Evolutionary conservation across 1,140 invertebrate species (phyloP), one percentile per base, ranked within the genome.

Genomic region (Pseudoatta argentina): DNA sequence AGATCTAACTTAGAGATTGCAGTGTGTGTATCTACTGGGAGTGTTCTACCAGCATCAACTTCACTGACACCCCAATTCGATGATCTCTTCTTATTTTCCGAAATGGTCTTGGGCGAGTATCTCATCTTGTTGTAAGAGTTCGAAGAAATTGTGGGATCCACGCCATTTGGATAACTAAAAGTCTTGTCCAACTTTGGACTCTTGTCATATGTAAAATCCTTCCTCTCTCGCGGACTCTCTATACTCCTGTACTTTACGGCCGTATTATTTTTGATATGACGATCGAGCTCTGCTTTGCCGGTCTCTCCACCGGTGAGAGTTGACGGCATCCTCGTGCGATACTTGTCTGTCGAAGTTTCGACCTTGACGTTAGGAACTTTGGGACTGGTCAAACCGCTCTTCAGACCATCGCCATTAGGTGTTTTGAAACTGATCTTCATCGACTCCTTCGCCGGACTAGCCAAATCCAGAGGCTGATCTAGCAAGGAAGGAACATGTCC

Each of bases 401-500:
- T 88, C 8, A 83, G 63, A 12, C 48, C 48, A 1, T 90, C 91
- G 69, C 67, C 90, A 3, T 67, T 81, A 0, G 91, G 86, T 12
- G 90, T 71, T 64, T 92, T 89, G 24, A 93, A 94, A 8, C 82
- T 85, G 3, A 87, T 67, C 10, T 78, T 90, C 86, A 76, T 87
- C 10, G 72, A 48, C 3, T 93, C 93, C 51, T 93, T 93, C 0
- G 92, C 92, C 1, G 94, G 92, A 88, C 93, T 93, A 4, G 88
- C 93, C 7, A 94, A 64, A 44, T 93, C 92, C 48, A 93, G 18
- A 1, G 93, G 93, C 18, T 94, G 92, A 0, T 88, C 89, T 21
- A 88, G 30, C 27, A 86, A 57, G 3, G 88, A 55, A 6, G 61
- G 44, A 12, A 44, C 21, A 8, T 86, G 77, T 21, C 77, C 83